Evolutionary conservation across 2,113 vertebrate species (phyloP).

Genomic region (Nycticebus coucang): DNA sequence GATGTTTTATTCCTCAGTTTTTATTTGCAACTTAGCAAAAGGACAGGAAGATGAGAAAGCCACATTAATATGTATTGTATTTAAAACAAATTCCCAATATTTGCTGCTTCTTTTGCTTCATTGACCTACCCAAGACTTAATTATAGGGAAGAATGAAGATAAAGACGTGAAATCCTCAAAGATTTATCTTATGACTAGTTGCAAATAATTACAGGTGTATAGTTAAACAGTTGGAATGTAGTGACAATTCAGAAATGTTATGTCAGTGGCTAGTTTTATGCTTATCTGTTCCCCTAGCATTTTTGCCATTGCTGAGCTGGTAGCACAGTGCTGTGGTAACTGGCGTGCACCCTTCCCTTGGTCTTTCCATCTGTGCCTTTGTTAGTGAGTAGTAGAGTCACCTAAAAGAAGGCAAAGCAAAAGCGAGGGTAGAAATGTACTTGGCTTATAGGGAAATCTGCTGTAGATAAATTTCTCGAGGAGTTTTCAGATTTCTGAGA

Average conservation of each 20-base stretch:
- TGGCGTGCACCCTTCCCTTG: not conserved
- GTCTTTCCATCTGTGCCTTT: not conserved
- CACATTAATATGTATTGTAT: not conserved
- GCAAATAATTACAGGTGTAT: not conserved
- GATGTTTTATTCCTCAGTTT: not conserved
- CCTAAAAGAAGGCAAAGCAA: not conserved
- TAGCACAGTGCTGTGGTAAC: not conserved
- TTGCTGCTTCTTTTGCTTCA: not conserved
- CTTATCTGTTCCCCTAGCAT: not conserved
- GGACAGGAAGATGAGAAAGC: not conserved
- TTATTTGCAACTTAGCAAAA: not conserved
- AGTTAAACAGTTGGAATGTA: not conserved
- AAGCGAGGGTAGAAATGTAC: not conserved
- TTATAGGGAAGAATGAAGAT: not conserved
- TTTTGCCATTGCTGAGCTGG: not conserved
- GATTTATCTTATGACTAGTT: not conserved
- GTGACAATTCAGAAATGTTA: not conserved
- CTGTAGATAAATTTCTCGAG: not conserved
- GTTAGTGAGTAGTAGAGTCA: not conserved
- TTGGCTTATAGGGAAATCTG: not conserved
- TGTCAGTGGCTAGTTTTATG: not conserved
- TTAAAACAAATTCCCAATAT: not conserved
- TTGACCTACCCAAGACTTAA: not conserved
- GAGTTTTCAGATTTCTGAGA: not conserved
- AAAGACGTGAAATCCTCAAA: not conserved